Evolutionary conservation across 1,140 invertebrate genomes (phyloP).

Genomic region (Pogonognathellus flavescens): DNA sequence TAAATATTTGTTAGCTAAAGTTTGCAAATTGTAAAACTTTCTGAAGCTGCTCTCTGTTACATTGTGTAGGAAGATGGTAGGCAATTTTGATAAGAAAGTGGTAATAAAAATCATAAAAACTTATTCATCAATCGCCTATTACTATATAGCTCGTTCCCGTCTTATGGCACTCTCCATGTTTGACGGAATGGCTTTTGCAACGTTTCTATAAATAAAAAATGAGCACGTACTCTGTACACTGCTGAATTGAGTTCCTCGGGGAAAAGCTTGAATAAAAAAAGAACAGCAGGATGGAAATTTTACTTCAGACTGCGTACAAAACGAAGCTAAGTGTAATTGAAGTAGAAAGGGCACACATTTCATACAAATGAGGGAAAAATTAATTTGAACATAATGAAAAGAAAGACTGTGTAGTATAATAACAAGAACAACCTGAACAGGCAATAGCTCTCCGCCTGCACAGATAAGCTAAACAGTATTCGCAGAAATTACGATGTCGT

Average conservation of each 20-base stretch:
- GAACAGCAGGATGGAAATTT: neutral
- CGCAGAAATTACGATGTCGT: too few relatives aligned
- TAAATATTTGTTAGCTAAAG: too few relatives aligned
- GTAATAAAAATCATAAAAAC: too few relatives aligned
- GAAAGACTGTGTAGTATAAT: too few relatives aligned
- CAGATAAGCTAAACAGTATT: too few relatives aligned
- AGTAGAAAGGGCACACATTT: slow-evolving; percentile 20
- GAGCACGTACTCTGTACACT: slow-evolving; percentile 6
- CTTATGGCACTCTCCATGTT: neutral
- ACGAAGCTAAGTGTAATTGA: slow-evolving; percentile 29
- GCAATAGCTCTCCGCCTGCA: too few relatives aligned
- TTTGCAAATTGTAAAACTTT: too few relatives aligned
- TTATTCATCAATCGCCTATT: neutral
- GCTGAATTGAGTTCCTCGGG: neutral
- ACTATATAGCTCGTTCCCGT: neutral
- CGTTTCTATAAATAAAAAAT: slow-evolving; percentile 4
- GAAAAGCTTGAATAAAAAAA: neutral
- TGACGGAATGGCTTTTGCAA: neutral
- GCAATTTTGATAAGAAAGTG: too few relatives aligned
- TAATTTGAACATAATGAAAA: neutral
- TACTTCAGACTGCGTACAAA: neutral
- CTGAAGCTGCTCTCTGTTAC: too few relatives aligned
- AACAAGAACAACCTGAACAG: too few relatives aligned
- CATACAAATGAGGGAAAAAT: slow-evolving; percentile 24
- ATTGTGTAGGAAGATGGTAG: too few relatives aligned